Base-by-base conservation (phyloP, 2,888 invertebrate genomes). In the Heliconius ethilla region DNA sequence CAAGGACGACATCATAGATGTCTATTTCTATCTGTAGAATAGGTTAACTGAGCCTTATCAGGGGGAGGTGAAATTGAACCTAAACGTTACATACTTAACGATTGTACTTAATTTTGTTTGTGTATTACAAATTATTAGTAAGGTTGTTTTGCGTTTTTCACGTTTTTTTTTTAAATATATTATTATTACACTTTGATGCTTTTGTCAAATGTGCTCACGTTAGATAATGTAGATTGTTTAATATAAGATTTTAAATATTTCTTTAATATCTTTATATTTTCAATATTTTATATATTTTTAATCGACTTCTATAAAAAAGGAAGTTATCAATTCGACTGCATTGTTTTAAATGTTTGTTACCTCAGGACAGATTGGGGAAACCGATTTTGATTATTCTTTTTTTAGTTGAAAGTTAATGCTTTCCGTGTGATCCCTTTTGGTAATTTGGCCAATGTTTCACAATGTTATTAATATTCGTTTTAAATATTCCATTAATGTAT, bases 31-130 rank as follows among this genome's bases (percentile, higher is more conserved):
- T 25, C 25, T 67, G 2, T 40, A 6, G 37, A 13, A 18, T 69
- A 67, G 11, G 6, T 67, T 25, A 40, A 40, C 10, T 3, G 25
- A 15, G 15, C 25, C 25, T 40, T 69, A 69, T 40, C 11, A 69
- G 25, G 25, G 25, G n/a, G 13, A 15, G 3, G 25, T 25, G 37
- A 45, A 25, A 25, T 13, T 18, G 6, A 22, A 55, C 55, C n/a
- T 59, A 22, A 55, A 72, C 59, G 72, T 72, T 72, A 37, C n/a
- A 55, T 9, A 70, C 29, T 72, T 37, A 72, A 37, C n/a, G 7
- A 69, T 59, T 72, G 72, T 72, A 72, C 72, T 72, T 72, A 72
- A 72, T 59, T 72, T 72, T 59, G 55, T 72, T 72, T 59, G 59
- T 72, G 40, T 63, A 74, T 63, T 62, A 40, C 22, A 40, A 37